Evolutionary conservation across 2,888 invertebrate genomes (phyloP).

Genomic region (Polydrusus tereticollis): DNA sequence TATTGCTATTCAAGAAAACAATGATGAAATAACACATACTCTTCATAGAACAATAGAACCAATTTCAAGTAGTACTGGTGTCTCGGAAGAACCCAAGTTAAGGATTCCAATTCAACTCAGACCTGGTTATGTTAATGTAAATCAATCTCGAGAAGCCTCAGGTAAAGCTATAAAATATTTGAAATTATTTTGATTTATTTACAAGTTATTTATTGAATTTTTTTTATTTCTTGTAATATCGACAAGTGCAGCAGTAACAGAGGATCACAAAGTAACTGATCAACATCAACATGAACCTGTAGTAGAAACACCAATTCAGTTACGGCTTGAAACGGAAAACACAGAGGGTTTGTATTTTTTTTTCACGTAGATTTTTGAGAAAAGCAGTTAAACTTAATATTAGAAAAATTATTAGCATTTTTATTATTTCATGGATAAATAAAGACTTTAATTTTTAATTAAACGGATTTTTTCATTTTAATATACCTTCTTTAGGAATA

Average conservation of each 20-base stretch:
- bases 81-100: slow-evolving; percentile 1
- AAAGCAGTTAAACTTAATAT: too few relatives aligned
- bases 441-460: background rate
- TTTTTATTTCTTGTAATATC: too few relatives aligned
- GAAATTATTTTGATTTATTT: too few relatives aligned
- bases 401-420: too few relatives aligned
- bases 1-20: background rate
- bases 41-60: slow-evolving; percentile 16
- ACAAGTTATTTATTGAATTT: too few relatives aligned
- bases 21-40: slow-evolving; percentile 10
- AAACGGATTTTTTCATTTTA: background rate
- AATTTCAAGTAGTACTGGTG: background rate
- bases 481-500: background rate
- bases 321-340: background rate
- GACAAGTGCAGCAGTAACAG: too few relatives aligned
- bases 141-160: background rate
- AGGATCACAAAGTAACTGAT: too few relatives aligned
- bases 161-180: too few relatives aligned
- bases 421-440: too few relatives aligned
- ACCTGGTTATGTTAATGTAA: background rate
- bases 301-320: slow-evolving; percentile 17
- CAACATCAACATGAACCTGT: background rate
- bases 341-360: too few relatives aligned
- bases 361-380: too few relatives aligned
- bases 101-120: slow-evolving; percentile 33